phyloP scores from a whole-genome alignment of 2,113 vertebrate genomes.

The Coreoperca whiteheadi region DNA sequence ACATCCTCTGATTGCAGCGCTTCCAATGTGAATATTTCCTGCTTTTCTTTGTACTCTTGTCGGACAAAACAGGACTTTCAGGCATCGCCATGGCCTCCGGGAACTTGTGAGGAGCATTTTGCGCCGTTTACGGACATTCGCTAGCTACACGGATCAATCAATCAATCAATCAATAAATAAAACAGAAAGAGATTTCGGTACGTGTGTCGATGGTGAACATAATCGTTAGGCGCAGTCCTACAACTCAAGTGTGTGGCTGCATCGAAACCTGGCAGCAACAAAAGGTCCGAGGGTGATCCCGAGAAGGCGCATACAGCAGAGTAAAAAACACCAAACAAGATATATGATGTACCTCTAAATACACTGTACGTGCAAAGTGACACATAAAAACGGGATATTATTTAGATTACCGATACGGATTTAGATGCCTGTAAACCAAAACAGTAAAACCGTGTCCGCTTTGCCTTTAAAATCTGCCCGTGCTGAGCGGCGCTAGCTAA shows the following conservation, averaged over 20 bases:
- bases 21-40: not conserved
- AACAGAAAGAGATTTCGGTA: no score
- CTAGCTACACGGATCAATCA: not conserved
- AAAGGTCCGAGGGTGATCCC: not conserved
- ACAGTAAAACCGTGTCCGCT: slow-evolving; percentile 16
- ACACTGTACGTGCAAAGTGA: rapidly evolving
- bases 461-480: slow-evolving; percentile 29
- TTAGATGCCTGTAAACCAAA: not conserved
- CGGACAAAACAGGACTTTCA: not conserved
- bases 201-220: not conserved
- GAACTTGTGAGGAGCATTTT: no score
- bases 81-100: no score
- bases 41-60: not conserved
- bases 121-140: not conserved
- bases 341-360: rapidly evolving
- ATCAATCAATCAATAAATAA: no score
- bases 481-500: slow-evolving; percentile 38
- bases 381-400: no score
- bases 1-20: not conserved
- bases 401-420: not conserved
- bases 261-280: not conserved
- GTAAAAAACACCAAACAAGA: not conserved
- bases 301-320: not conserved
- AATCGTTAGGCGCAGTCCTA: not conserved
- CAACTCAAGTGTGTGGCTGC: not conserved